Conservation (phyloP, 2,113 vertebrate genomes). For the Callionymus lyra region DNA sequence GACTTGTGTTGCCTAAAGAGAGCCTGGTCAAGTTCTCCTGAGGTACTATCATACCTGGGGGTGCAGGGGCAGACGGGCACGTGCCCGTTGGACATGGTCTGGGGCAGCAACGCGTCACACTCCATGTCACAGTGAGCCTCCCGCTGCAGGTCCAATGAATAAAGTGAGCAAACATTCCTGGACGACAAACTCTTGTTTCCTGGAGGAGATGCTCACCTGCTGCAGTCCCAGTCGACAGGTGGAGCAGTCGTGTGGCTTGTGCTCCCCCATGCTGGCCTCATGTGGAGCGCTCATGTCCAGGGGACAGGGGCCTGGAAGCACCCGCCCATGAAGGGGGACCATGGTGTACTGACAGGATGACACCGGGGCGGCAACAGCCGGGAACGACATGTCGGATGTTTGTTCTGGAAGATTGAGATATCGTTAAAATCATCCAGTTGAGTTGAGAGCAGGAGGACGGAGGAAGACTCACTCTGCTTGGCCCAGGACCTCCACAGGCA, state of each 20-base stretch:
- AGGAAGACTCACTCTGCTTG: constrained; percentile 83
- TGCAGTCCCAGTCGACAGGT: constrained; percentile 60
- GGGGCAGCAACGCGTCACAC: constrained; percentile 65
- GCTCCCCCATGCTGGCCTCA: constrained; percentile 45
- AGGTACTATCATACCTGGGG: too few species aligned
- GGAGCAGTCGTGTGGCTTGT: constrained; percentile 13
- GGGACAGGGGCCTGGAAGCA: constrained; percentile 68
- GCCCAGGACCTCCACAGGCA: constrained; percentile 95
- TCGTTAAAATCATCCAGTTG: background rate
- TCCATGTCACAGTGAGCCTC: constrained; percentile 68
- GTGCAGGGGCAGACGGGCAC: constrained; percentile 58
- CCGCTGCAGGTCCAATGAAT: constrained; percentile 42
- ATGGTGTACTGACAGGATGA: constrained; percentile 92
- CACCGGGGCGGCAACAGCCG: constrained; percentile 68
- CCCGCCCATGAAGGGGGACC: constrained; percentile 81
- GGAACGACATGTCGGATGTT: constrained; percentile 82
- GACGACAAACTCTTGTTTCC: too few species aligned
- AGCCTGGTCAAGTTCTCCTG: too few species aligned
- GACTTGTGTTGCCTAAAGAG: too few species aligned
- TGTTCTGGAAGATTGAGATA: constrained; percentile 71
- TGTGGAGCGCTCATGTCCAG: constrained; percentile 48
- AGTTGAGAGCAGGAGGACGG: background rate
- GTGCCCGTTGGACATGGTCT: constrained; percentile 58
- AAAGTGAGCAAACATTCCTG: background rate
- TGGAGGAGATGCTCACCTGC: constrained; percentile 77